A percentile compares a stretch with the other conserved stretches of the same genome.
These are phyloP conservation scores for Zosterops hypoxanthus DNA, from an alignment of 2,113 vertebrate species.

Conservation along the genomic window DNA sequence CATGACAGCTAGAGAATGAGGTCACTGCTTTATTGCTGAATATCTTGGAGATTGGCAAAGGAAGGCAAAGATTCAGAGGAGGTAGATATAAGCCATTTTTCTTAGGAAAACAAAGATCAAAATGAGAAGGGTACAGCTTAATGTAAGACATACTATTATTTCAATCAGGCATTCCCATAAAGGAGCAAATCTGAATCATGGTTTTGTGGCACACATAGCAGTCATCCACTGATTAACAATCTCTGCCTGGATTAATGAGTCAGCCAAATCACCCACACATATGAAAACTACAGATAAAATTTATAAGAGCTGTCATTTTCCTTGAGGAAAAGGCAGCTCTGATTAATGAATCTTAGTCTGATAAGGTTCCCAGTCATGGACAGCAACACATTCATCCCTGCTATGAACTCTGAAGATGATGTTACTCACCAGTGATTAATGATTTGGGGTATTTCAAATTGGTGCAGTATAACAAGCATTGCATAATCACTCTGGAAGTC, in stretches of 20 bases:
- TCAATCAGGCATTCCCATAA: neutral
- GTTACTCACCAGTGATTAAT: neutral
- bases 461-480: neutral
- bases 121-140: neutral
- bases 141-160: neutral
- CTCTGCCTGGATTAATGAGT: conserved; percentile 8
- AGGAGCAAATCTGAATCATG: conserved; percentile 19
- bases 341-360: neutral
- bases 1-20: neutral
- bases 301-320: neutral
- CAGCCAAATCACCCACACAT: neutral
- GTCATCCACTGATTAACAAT: conserved; percentile 7
- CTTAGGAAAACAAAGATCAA: neutral
- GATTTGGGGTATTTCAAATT: neutral
- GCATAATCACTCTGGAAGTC: neutral
- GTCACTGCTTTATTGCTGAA: neutral
- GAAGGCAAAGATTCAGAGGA: neutral
- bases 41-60: neutral
- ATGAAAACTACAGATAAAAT: neutral
- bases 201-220: neutral
- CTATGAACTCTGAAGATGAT: neutral
- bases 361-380: neutral
- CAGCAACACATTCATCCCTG: neutral
- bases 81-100: neutral
- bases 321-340: neutral